Percentiles rank a stretch among this genome's conserved stretches.
Evolutionary conservation across 1,140 invertebrate genomes (phyloP).

Genomic region (Portunus trituberculatus): DNA sequence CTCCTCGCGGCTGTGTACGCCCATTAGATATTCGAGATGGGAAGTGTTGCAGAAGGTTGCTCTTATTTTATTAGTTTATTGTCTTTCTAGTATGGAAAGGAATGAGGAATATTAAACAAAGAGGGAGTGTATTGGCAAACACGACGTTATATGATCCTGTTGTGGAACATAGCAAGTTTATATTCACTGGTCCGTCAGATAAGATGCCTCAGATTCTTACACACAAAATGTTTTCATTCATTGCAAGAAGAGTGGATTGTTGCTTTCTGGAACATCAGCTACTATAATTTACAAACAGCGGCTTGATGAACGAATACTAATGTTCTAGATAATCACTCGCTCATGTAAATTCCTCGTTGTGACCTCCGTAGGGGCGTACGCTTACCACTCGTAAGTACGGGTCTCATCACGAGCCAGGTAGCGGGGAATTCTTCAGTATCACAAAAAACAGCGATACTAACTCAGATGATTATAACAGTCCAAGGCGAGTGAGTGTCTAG

Average conservation of each 20-base stretch:
- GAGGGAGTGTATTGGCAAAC: neutral
- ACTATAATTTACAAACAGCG: neutral
- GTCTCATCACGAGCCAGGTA: neutral
- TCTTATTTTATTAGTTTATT: neutral
- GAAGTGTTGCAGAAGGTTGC: neutral
- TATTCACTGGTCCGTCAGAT: neutral
- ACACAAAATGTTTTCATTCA: neutral
- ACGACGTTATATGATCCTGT: neutral
- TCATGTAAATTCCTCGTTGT: neutral
- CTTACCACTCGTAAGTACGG: neutral
- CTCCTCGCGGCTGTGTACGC: neutral
- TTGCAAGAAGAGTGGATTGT: neutral
- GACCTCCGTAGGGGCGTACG: neutral
- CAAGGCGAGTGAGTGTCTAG: neutral
- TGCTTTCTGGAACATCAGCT: neutral
- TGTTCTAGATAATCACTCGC: neutral
- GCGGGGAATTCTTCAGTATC: neutral
- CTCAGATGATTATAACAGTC: neutral
- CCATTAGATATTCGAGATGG: neutral
- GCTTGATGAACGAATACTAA: neutral
- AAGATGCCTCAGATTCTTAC: neutral
- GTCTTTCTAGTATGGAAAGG: neutral
- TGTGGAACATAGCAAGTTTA: neutral
- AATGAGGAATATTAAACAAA: neutral
- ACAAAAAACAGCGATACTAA: neutral